phyloP scores from a whole-genome alignment of 53 echinoderm and acorn worm genomes.

The Paracentrotus lividus region DNA sequence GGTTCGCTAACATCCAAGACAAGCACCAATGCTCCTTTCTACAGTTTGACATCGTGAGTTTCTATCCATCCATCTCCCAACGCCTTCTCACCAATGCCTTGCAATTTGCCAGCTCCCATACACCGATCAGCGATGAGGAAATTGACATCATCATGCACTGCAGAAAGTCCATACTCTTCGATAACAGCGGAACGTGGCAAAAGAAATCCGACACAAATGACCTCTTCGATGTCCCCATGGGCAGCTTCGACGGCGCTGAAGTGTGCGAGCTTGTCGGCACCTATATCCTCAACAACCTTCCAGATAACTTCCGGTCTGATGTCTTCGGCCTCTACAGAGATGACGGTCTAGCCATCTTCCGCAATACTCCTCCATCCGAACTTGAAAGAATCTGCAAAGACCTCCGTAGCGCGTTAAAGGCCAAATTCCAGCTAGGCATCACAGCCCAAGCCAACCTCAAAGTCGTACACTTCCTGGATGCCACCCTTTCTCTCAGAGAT shows the following conservation, averaged over 20 bases:
- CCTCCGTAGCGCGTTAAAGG: neutral
- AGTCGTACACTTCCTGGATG: no score
- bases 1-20: neutral
- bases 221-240: slow-evolving; percentile 63
- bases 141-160: slow-evolving; percentile 33
- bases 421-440: neutral
- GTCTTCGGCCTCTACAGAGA: slow-evolving; percentile 23
- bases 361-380: neutral
- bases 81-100: neutral
- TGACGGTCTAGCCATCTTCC: slow-evolving; percentile 16
- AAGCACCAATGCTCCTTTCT: neutral
- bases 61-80: slow-evolving; percentile 38
- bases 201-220: neutral
- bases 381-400: neutral
- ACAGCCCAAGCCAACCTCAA: neutral
- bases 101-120: neutral
- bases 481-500: neutral
- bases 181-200: slow-evolving; percentile 4
- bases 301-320: neutral
- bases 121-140: neutral
- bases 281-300: slow-evolving; percentile 43
- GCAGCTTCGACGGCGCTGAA: slow-evolving; percentile 52
- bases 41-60: slow-evolving; percentile 41
- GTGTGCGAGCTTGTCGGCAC: slow-evolving; percentile 46
- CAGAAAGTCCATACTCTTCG: slow-evolving; percentile 24